Base-by-base conservation (phyloP, 1,140 invertebrate genomes). In the Pseudomyrmex dendroicus region DNA sequence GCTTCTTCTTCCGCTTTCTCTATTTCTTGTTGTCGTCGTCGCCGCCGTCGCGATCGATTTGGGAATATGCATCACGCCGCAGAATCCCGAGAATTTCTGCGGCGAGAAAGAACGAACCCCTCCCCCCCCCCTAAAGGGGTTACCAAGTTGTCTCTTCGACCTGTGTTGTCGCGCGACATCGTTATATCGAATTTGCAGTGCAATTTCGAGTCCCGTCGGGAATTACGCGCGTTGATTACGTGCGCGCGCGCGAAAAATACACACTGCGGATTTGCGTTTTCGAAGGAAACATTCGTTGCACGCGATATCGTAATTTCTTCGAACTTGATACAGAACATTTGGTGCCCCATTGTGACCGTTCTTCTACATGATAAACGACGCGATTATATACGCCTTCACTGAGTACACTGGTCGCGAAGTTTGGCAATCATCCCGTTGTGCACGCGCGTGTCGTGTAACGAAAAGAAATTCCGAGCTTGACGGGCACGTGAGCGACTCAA, bases 1-100 rank as follows among this genome's bases (percentile, higher is more conserved):
- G 73, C 48, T 52, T 52, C 50, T 80, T 74, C 59, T 76, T 73
- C 73, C 50, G 59, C 35, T 25, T 62, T 73, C 46, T 25, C 72
- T 20, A 64, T 74, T 50, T 46, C 50, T 57, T n/a, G 15, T 25
- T 20, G 50, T 57, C n/a, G 61, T 56, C 64, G 61, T 56, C 64
- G 22, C n/a, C 56, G 48, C 9, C n/a, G 64, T 70, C 76, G 76
- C 80, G 70, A 82, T 82, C 80, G 80, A 82, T 82, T 73, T 74
- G 80, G 61, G 72, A 82, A 82, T 82, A 76, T 82, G 72, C 78
- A 82, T 73, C 67, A 57, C 25, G 48, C 35, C 2, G 48, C 56
- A 63, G 61, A 64, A 82, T 63, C 59, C 59, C 17, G 57, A 56
- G 59, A 73, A 73, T 82, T 74, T 59, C 48, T 46, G 48, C 8